Percentiles rank a stretch among this genome's conserved stretches.
phyloP scores from a whole-genome alignment of 2,888 invertebrate species.

The Eristalis tenax region DNA sequence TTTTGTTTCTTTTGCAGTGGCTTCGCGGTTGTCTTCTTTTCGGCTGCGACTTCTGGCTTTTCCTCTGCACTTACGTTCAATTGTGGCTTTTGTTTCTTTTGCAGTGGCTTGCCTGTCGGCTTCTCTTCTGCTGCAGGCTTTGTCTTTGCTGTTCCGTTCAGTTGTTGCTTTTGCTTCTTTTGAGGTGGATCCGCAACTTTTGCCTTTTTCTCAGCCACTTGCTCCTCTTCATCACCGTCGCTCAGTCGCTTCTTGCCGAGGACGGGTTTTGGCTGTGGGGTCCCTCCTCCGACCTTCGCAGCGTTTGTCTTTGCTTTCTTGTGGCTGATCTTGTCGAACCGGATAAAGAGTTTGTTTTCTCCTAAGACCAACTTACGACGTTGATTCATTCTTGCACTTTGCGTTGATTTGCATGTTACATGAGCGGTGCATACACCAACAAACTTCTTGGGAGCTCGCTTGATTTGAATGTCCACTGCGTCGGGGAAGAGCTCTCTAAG shows the following conservation, averaged over 20 bases:
- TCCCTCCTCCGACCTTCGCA: not conserved
- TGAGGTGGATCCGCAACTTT: not conserved
- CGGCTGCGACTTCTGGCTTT: not conserved
- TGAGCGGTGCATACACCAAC: slow-evolving; percentile 74
- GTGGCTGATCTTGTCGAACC: slow-evolving; percentile 73
- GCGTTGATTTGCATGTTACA: slow-evolving; percentile 76
- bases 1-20: not conserved
- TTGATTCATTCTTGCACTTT: slow-evolving; percentile 75
- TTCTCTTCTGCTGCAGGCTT: too few relatives aligned
- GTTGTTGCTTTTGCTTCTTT: too few relatives aligned
- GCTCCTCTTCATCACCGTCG: not conserved
- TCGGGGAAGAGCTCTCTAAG: slow-evolving; percentile 76
- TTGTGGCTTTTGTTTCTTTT: too few relatives aligned
- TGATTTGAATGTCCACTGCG: slow-evolving; percentile 78
- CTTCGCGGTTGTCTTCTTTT: not conserved
- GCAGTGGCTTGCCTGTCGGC: too few relatives aligned
- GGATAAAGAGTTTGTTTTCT: slow-evolving; percentile 74
- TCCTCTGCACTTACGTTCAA: too few relatives aligned
- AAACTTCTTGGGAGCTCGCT: slow-evolving; percentile 73
- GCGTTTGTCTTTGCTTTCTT: not conserved
- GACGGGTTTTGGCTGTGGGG: not conserved
- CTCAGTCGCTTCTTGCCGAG: not conserved
- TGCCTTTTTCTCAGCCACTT: slow-evolving; percentile 10
- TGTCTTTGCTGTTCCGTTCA: too few relatives aligned
- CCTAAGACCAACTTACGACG: slow-evolving; percentile 74